A percentile compares a stretch with the other conserved stretches of the same genome.
phyloP scores from a whole-genome alignment of 2,113 vertebrate genomes.

The Hippolais icterina region DNA sequence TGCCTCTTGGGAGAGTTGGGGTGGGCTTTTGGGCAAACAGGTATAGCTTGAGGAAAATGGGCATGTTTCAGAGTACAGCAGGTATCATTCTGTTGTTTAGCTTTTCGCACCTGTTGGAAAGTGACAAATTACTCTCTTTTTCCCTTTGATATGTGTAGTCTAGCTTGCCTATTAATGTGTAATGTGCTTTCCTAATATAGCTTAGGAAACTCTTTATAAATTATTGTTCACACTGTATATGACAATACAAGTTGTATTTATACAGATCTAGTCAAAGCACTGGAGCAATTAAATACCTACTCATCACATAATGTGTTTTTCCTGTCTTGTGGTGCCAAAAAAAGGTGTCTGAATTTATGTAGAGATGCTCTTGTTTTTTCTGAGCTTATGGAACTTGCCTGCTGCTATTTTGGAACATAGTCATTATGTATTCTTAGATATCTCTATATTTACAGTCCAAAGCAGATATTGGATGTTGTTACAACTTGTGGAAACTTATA shows the following conservation, averaged over 20 bases:
- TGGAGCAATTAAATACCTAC: conserved; percentile 29
- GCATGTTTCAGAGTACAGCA: neutral
- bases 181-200: conserved; percentile 38
- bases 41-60: neutral
- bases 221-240: neutral
- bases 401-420: conserved; percentile 46
- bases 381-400: conserved; percentile 58
- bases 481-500: conserved; percentile 5
- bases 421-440: conserved; percentile 33
- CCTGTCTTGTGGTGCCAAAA: conserved; percentile 26
- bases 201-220: conserved; percentile 14
- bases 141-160: neutral
- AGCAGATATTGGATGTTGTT: conserved; percentile 38
- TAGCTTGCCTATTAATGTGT: conserved; percentile 27
- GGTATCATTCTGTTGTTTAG: neutral
- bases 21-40: neutral
- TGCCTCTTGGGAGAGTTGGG: neutral
- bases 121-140: neutral
- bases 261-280: neutral
- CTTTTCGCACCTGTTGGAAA: conserved; percentile 28
- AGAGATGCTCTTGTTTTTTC: conserved; percentile 30
- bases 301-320: conserved; percentile 39
- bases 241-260: conserved; percentile 11
- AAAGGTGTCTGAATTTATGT: conserved; percentile 8
- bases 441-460: conserved; percentile 47